Evolutionary conservation across 2,113 vertebrate genomes (phyloP), one percentile per base, ranked within the genome.

Genomic region (Oreochromis spilurus): DNA sequence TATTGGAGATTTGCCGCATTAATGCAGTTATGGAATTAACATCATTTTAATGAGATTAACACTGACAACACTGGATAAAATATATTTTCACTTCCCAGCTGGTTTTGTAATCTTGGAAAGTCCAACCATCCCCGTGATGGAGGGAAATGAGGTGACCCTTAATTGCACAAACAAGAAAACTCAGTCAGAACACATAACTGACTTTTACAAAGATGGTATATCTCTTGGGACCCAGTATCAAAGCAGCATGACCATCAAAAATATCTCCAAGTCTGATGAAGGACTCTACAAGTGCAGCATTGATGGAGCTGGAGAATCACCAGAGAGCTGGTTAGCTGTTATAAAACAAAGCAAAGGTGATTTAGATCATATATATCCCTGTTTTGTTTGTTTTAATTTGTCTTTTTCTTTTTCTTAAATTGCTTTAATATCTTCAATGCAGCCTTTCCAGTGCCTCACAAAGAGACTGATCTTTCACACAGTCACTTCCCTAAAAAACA

Each of bases 211-310:
- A 89, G 38, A 90, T 14, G 86, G 77, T 2, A 2, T 24, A 0
- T 1, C 2, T 2, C 14, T 89, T 1, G 7, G 2, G 2, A 87
- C 34, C 1, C 0, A 0, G 12, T 83, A 88, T 60, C 4, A 38
- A 31, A 26, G 9, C 21, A 9, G 52, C 40, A 7, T 89, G 78
- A 91, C 3, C 3, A 79, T 93, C 52, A 5, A 6, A 2, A 34
- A 29, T 3, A 21, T 89, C 14, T 92, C 89, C 54, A 84, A 50
- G 62, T 82, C 70, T 78, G 50, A 91, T 60, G 88, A 84, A 84
- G 89, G 89, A 81, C 17, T 81, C 34, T 93, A 93, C 82, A 82
- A 67, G 67, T 93, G 92, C 60, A 88, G 6, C 70, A 65, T 89
- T 26, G 12, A 87, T 57, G 77, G 19, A 57, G 26, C 19, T 6